These are phyloP conservation scores for Bolborhynchus lineola DNA, from an alignment of 2,113 vertebrate species.

Conservation along the genomic window DNA sequence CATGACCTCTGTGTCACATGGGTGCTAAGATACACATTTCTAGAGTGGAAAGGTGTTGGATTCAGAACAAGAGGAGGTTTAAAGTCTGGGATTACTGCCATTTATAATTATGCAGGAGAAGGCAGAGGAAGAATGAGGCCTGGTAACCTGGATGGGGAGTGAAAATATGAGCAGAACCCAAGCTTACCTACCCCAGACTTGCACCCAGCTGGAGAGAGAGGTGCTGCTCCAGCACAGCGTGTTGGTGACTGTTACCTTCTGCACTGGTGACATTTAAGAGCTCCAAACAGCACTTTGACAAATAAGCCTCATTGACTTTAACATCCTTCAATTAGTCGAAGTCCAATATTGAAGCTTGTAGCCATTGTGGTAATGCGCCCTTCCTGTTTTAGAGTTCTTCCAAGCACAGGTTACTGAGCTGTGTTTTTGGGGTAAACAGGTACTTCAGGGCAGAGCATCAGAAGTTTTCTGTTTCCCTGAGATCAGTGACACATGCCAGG, in stretches of 20 bases:
- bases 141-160: neutral
- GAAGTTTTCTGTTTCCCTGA: neutral
- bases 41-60: neutral
- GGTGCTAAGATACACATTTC: neutral
- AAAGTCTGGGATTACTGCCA: neutral
- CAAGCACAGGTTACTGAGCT: neutral
- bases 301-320: neutral
- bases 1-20: neutral
- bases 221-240: neutral
- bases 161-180: neutral
- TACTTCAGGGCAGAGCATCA: neutral
- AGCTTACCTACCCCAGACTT: neutral
- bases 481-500: neutral
- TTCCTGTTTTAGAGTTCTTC: neutral
- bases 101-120: neutral
- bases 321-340: neutral
- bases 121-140: neutral
- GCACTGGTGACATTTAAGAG: neutral
- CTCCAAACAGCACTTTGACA: neutral
- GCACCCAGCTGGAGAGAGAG: neutral
- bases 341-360: neutral
- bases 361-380: neutral
- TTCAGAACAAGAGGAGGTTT: neutral
- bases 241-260: neutral
- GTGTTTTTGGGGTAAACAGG: neutral